phyloP scores from a whole-genome alignment of 1,140 invertebrate species.

The Solen grandis region DNA sequence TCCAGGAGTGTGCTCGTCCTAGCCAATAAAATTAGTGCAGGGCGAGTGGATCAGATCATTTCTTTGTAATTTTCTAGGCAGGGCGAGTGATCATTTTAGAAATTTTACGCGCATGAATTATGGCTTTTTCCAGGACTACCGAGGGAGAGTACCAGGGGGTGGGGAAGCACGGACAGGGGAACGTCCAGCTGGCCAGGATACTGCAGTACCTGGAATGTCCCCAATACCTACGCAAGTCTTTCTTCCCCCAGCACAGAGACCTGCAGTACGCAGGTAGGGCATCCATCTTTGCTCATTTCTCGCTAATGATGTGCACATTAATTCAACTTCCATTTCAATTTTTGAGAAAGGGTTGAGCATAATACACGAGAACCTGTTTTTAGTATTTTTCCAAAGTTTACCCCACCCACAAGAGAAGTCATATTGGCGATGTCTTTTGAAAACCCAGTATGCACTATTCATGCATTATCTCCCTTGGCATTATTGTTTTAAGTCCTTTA shows the following conservation, averaged over 20 bases:
- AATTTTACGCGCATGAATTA: no score
- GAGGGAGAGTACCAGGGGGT: conserved; percentile 80
- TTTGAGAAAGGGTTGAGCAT: background rate
- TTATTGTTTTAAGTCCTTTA: background rate
- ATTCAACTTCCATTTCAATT: no score
- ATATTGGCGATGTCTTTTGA: background rate
- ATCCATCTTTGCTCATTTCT: no score
- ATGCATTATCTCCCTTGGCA: background rate
- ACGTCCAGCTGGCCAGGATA: conserved; percentile 92
- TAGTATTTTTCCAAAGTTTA: background rate
- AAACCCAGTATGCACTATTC: background rate
- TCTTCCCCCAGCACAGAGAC: conserved; percentile 92
- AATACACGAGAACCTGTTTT: background rate
- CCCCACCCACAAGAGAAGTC: no score
- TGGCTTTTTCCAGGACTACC: conserved; percentile 74
- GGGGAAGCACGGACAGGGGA: conserved; percentile 81
- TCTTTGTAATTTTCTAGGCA: no score
- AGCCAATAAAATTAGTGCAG: no score
- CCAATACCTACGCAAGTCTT: conserved; percentile 95
- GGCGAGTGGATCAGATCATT: no score
- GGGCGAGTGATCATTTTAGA: no score
- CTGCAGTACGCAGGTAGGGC: conserved; percentile 81
- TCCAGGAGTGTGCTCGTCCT: no score
- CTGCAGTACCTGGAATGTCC: conserved; percentile 98
- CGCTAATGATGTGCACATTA: no score